Evolutionary conservation across 1,140 invertebrate genomes (phyloP).

Genomic region (Stegodyphus mimosarum): DNA sequence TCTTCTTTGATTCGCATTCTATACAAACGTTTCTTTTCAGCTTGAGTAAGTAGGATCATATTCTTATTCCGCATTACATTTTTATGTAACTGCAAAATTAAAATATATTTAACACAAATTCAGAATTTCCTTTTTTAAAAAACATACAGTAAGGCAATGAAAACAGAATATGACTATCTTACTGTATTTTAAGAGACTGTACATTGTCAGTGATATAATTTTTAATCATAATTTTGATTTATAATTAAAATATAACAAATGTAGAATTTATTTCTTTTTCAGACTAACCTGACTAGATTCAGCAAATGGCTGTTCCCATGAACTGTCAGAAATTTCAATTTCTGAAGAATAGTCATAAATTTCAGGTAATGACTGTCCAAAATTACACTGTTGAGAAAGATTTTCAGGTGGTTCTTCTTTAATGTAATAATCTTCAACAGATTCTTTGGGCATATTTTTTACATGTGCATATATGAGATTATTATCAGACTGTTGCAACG

Average conservation of each 20-base stretch:
- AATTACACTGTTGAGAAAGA: background rate
- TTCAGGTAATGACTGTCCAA: background rate
- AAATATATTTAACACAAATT: too few species aligned
- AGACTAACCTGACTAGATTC: conserved; percentile 19
- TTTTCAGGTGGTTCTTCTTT: conserved; percentile 18
- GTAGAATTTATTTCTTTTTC: background rate
- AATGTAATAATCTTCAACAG: background rate
- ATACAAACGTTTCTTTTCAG: conserved; percentile 32
- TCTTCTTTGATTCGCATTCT: conserved; percentile 27
- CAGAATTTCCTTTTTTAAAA: too few species aligned
- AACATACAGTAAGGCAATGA: too few species aligned
- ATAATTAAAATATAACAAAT: background rate
- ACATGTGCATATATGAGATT: background rate
- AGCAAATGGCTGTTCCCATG: background rate
- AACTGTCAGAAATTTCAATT: background rate
- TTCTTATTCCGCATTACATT: background rate
- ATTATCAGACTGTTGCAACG: background rate
- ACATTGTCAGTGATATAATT: background rate
- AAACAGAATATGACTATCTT: too few species aligned
- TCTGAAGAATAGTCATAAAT: conserved; percentile 20
- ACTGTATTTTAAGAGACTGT: background rate
- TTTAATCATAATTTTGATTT: background rate
- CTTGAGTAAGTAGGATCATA: conserved; percentile 17
- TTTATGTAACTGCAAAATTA: background rate
- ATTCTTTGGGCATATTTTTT: background rate